Conservation (phyloP, 2,888 invertebrate genomes). For the Drosophila fulvimacula region DNA sequence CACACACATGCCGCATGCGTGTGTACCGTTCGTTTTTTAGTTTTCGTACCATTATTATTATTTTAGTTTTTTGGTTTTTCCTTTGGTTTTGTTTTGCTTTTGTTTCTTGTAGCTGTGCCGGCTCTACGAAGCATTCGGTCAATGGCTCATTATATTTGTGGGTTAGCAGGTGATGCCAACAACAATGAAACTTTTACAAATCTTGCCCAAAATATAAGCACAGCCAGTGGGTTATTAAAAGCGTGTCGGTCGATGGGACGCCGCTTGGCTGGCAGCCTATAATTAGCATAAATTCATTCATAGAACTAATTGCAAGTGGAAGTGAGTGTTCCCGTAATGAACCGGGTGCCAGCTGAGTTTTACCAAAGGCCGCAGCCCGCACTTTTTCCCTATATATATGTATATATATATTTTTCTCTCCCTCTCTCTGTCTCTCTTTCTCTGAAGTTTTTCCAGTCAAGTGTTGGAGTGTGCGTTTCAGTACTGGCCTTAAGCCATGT, state of each 20-base stretch:
- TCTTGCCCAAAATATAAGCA: slow-evolving; percentile 38
- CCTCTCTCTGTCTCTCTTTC: neutral
- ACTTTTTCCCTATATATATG: too few species aligned
- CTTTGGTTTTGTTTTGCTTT: slow-evolving; percentile 29
- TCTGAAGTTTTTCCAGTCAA: neutral
- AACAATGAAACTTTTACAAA: slow-evolving; percentile 53
- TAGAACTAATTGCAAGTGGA: slow-evolving; percentile 76
- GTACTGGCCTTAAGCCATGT: slow-evolving; percentile 62
- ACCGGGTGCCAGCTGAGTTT: slow-evolving; percentile 47
- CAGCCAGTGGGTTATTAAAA: slow-evolving; percentile 67
- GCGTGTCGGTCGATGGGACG: slow-evolving; percentile 68
- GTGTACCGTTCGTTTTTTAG: slow-evolving; percentile 59
- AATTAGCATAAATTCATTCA: slow-evolving; percentile 79
- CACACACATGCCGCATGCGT: slow-evolving; percentile 61
- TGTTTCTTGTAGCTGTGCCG: slow-evolving; percentile 33
- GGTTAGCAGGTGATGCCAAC: slow-evolving; percentile 78
- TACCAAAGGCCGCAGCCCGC: slow-evolving; percentile 32
- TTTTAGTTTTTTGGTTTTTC: slow-evolving; percentile 21
- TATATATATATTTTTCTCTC: too few species aligned
- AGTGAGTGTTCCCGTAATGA: slow-evolving; percentile 72
- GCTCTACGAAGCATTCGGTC: slow-evolving; percentile 52
- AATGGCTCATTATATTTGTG: slow-evolving; percentile 81
- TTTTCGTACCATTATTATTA: slow-evolving; percentile 13
- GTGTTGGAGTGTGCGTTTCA: slow-evolving; percentile 32
- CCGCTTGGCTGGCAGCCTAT: slow-evolving; percentile 51